Base-by-base conservation (phyloP, 1,140 invertebrate species). In the Thalassaphorura encarpata region DNA sequence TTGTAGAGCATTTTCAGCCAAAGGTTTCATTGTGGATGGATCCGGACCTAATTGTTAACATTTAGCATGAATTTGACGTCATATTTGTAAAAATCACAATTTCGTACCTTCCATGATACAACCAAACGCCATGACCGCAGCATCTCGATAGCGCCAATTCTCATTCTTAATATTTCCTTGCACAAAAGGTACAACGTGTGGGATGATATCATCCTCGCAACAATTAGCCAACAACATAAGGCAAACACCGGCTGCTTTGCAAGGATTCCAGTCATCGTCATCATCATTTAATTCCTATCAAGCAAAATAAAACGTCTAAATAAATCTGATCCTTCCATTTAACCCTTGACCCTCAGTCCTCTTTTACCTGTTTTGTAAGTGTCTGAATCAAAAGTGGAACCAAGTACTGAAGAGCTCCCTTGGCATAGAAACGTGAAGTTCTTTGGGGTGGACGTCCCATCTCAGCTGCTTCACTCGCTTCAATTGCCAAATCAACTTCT, bases 201-300 rank as follows among this genome's bases (percentile, higher is more conserved):
- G 83, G n/a, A 99, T 88, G 64, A 99, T 95, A 66, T 86, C 87
- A 73, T 99, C 92, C 73, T 97, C 94, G 71, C 93, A 97, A 68
- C 95, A 98, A 26, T 90, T 88, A 24, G 97, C 87, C 60, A 99
- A 76, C 16, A 99, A 75, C 92, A 99, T 98, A 0, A 99, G 75
- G 73, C 96, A 99, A n/a, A 99, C 96, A 24, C 96, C 94, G 24
- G 97, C 92, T 4, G 97, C 92, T 77, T 99, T 99, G 60, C 92
- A 89, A 5, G 97, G 97, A 75, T 97, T 98, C 97, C 97, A 99
- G 68, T 97, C 95, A 70, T 99, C 92, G 71, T 99, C 95, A 73
- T 99, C 95, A 69, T 95, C 92, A 63, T 82, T 78, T 67, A 87
- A 84, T 69, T 89, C 85, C 75, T 71, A 53, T 18, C 58, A 60